Evolutionary conservation across 2,888 invertebrate genomes (phyloP).

Genomic region (Sussaba pulchella): DNA sequence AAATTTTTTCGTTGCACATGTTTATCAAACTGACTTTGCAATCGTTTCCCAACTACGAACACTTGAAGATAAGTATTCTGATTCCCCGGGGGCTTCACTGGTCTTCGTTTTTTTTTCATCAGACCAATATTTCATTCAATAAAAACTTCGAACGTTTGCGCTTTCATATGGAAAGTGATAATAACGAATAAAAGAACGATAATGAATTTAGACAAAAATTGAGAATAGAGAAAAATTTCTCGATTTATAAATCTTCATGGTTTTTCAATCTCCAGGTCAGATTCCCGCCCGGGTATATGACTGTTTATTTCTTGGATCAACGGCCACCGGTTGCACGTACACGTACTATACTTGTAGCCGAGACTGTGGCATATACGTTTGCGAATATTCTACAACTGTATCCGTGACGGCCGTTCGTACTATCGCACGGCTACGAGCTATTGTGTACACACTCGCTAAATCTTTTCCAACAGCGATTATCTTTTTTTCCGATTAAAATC

Average conservation of each 20-base stretch:
- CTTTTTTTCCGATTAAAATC: slow-evolving; percentile 27
- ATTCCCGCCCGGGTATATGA: slow-evolving; percentile 41
- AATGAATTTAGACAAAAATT: neutral
- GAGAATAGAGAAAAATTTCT: slow-evolving; percentile 20
- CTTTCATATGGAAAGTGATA: neutral
- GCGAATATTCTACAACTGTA: slow-evolving; percentile 32
- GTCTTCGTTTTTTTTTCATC: neutral
- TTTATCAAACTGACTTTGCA: too few relatives aligned
- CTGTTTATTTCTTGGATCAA: slow-evolving; percentile 69
- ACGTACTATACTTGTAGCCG: slow-evolving; percentile 20
- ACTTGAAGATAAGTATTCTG: neutral
- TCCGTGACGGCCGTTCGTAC: slow-evolving; percentile 30
- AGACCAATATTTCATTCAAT: neutral
- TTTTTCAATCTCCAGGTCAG: slow-evolving; percentile 40
- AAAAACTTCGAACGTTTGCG: slow-evolving; percentile 14
- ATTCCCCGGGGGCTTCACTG: neutral
- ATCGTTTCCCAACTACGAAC: neutral
- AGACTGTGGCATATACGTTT: slow-evolving; percentile 34
- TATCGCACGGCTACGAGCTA: slow-evolving; percentile 8
- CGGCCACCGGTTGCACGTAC: slow-evolving; percentile 68
- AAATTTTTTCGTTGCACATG: slow-evolving; percentile 22
- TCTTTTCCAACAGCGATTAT: slow-evolving; percentile 32
- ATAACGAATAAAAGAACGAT: slow-evolving; percentile 5
- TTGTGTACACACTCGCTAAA: neutral
- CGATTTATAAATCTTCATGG: slow-evolving; percentile 61